phyloP scores from a whole-genome alignment of 2,888 invertebrate species.

The Sturmia bella region DNA sequence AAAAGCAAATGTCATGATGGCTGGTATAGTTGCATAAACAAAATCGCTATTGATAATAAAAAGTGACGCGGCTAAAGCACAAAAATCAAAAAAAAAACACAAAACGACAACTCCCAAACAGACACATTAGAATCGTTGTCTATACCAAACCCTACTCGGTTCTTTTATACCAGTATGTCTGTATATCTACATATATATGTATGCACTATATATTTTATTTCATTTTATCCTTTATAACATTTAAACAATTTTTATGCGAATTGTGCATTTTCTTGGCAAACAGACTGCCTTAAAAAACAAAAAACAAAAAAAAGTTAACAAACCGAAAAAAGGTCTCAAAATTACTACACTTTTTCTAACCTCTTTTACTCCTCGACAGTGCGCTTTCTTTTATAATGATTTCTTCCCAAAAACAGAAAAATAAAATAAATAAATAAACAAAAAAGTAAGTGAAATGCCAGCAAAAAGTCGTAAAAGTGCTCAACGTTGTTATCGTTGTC shows the following conservation, averaged over 20 bases:
- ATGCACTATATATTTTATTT: conserved; percentile 16
- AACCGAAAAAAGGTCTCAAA: conserved; percentile 50
- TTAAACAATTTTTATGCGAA: conserved; percentile 27
- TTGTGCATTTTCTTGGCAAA: conserved; percentile 52
- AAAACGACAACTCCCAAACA: conserved; percentile 9
- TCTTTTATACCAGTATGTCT: not conserved
- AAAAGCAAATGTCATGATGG: conserved; percentile 2
- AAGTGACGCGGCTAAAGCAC: conserved; percentile 71
- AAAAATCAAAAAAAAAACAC: conserved; percentile 48
- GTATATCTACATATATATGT: no score
- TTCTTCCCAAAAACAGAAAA: conserved; percentile 1
- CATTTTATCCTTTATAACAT: conserved; percentile 10
- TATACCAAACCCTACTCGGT: conserved; percentile 16
- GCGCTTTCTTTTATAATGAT: not conserved
- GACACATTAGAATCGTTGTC: conserved; percentile 1
- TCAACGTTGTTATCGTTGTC: conserved; percentile 66
- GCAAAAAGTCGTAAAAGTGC: conserved; percentile 62
- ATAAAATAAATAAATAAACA: conserved; percentile 7
- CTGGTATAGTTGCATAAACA: conserved; percentile 45
- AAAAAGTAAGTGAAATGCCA: conserved; percentile 26
- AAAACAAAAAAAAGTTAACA: conserved; percentile 30
- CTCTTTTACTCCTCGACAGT: not conserved
- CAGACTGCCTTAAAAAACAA: conserved; percentile 22
- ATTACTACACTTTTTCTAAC: conserved; percentile 38
- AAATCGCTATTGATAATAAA: conserved; percentile 72